A percentile compares a stretch with the other conserved stretches of the same genome.
These are phyloP conservation scores for Ctenoplectra terminalis DNA, from an alignment of 1,140 invertebrate species.

Conservation along the genomic window DNA sequence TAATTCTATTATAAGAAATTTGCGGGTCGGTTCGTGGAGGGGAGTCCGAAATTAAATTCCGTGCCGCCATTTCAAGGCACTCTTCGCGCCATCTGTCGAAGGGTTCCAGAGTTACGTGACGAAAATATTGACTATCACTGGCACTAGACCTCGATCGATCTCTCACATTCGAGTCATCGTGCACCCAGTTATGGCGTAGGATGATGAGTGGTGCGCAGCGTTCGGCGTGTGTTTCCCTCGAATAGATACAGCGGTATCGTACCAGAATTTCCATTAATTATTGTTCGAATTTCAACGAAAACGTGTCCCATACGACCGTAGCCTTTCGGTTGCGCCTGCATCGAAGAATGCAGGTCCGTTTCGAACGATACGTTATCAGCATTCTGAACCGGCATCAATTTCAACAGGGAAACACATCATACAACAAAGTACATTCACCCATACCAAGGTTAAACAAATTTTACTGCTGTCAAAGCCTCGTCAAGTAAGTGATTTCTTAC, in stretches of 20 bases:
- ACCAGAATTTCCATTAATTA: background rate
- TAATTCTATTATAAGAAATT: slow-evolving; percentile 37
- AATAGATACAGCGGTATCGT: background rate
- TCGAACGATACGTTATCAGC: slow-evolving; percentile 35
- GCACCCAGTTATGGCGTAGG: slow-evolving; percentile 20
- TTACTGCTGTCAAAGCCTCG: background rate
- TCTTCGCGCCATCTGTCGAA: slow-evolving; percentile 5
- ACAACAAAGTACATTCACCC: background rate
- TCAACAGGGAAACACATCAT: background rate
- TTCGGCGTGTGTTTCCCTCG: background rate
- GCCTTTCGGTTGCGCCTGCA: background rate
- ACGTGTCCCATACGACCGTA: slow-evolving; percentile 6
- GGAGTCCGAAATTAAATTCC: slow-evolving; percentile 14
- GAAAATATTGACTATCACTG: slow-evolving; percentile 14
- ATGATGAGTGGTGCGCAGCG: background rate
- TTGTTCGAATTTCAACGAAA: background rate
- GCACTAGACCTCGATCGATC: slow-evolving; percentile 36
- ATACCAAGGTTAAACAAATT: background rate
- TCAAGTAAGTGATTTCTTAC: slow-evolving; percentile 28
- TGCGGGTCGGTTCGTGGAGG: background rate
- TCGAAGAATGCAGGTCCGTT: slow-evolving; percentile 44
- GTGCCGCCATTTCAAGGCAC: background rate
- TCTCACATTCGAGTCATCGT: background rate
- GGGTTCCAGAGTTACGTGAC: background rate
- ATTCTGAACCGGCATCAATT: slow-evolving; percentile 24